phyloP scores from a whole-genome alignment of 2,113 vertebrate genomes.

The Grus americana region DNA sequence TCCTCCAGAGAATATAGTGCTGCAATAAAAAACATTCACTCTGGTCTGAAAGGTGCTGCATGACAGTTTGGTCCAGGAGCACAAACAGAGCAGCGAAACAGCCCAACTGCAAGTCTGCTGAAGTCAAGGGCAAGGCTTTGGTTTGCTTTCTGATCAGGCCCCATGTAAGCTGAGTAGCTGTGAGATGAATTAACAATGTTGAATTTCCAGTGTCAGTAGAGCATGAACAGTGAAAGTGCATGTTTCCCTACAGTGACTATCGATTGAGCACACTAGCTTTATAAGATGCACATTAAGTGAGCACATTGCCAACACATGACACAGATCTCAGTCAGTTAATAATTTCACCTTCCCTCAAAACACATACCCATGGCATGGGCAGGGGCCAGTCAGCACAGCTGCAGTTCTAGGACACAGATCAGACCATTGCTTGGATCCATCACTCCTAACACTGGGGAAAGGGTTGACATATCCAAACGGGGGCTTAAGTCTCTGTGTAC shows the following conservation, averaged over 20 bases:
- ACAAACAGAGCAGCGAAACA: not conserved
- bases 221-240: not conserved
- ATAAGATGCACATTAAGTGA: not conserved
- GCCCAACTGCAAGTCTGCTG: not conserved
- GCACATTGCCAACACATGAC: not conserved
- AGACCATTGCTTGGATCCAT: not conserved
- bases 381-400: not conserved
- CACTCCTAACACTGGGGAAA: not conserved
- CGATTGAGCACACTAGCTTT: not conserved
- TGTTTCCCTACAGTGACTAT: not conserved
- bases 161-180: not conserved
- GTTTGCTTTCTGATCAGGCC: conserved; percentile 1
- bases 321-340: not conserved
- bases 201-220: not conserved
- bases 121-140: not conserved
- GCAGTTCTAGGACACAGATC: not conserved
- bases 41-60: not conserved
- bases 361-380: accelerated
- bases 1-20: conserved; percentile 2
- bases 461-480: not conserved
- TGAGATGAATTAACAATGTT: not conserved
- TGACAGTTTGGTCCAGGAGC: not conserved
- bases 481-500: not conserved
- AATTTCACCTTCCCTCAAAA: not conserved
- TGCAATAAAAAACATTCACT: not conserved